These are phyloP conservation scores for Gallinago stenura DNA, from an alignment of 2,797 vertebrate species.

Conservation along the genomic window DNA sequence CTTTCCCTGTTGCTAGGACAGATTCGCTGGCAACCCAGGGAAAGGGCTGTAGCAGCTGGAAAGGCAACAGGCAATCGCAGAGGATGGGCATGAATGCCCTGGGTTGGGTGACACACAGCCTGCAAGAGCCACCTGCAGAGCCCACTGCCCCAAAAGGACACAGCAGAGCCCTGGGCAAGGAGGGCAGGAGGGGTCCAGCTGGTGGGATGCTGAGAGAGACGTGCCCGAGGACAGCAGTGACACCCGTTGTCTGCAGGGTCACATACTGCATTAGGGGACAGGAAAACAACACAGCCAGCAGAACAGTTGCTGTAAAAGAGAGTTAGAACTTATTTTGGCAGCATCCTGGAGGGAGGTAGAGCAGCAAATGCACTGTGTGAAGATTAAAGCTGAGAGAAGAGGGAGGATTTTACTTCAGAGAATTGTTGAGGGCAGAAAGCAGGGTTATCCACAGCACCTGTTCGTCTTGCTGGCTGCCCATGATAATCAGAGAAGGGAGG, in stretches of 20 bases:
- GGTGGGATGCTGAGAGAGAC: neutral
- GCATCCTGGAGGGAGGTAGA: neutral
- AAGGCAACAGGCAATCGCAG: neutral
- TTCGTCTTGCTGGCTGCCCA: neutral
- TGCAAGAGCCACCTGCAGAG: neutral
- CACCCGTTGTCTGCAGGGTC: neutral
- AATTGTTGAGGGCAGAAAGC: neutral
- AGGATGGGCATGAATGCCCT: neutral
- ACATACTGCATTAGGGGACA: neutral
- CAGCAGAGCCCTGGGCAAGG: neutral
- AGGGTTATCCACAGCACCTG: neutral
- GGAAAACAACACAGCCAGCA: neutral
- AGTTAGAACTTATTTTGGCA: neutral
- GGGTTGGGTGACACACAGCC: neutral
- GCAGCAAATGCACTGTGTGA: neutral
- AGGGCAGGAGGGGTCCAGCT: neutral
- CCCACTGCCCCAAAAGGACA: neutral
- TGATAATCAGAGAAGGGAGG: neutral
- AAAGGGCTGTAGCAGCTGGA: neutral
- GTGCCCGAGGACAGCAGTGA: neutral
- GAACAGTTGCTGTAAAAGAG: neutral
- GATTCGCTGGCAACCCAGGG: neutral
- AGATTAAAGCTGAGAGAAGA: neutral
- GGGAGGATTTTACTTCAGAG: neutral
- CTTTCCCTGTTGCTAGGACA: neutral